Evolutionary conservation across 2,797 vertebrate species (phyloP).

Genomic region (Diceros bicornis): DNA sequence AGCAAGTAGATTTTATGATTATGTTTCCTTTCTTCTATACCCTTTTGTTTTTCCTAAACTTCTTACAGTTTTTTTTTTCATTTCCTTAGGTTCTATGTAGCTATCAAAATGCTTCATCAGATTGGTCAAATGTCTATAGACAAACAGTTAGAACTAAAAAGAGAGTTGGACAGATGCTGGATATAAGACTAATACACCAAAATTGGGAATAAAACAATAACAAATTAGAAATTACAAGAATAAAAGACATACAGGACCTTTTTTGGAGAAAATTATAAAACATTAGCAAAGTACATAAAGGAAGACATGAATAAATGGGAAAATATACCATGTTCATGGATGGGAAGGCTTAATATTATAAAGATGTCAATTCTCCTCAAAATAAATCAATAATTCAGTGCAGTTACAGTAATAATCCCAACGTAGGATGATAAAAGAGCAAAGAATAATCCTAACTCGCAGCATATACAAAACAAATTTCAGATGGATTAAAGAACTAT

Average conservation of each 20-base stretch:
- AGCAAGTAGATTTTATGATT: background rate
- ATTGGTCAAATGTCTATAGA: background rate
- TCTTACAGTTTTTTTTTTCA: background rate
- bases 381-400: background rate
- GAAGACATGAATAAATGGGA: background rate
- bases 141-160: background rate
- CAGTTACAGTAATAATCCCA: background rate
- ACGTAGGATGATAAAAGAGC: background rate
- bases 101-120: constrained; percentile 21
- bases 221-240: background rate
- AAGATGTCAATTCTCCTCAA: background rate
- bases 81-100: background rate
- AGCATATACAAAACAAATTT: background rate
- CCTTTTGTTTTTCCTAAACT: background rate
- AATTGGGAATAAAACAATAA: background rate
- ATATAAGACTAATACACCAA: background rate
- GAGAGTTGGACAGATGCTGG: background rate
- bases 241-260: background rate
- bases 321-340: background rate
- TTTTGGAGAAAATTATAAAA: background rate
- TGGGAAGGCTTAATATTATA: background rate
- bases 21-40: background rate
- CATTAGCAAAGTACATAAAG: background rate
- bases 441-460: background rate
- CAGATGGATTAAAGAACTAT: background rate